These are phyloP conservation scores for Archips crataeganus DNA, from an alignment of 2,888 invertebrate genomes.

Conservation along the genomic window DNA sequence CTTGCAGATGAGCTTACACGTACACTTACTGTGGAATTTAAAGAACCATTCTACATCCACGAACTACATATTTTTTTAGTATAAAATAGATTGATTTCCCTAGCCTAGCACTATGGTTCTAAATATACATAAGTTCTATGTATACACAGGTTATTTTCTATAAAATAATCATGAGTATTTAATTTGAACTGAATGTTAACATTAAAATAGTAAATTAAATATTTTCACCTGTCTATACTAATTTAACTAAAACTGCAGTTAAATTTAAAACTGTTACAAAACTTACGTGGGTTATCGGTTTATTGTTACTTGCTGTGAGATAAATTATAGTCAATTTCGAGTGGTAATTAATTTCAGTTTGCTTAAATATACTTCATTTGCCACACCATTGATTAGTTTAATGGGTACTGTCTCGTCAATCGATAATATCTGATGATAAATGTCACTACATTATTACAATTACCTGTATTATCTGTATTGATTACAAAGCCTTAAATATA, in stretches of 20 bases:
- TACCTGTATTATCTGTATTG: constrained; percentile 28
- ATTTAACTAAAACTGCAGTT: neutral
- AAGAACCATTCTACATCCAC: constrained; percentile 36
- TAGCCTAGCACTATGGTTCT: constrained; percentile 64
- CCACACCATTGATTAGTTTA: constrained; percentile 1
- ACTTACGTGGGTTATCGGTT: neutral
- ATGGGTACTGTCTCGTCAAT: neutral
- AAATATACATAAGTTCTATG: constrained; percentile 58
- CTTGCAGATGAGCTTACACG: constrained; percentile 50
- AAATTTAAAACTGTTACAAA: neutral
- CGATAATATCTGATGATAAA: constrained; percentile 12
- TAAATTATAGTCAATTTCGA: neutral
- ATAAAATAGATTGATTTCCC: constrained; percentile 82
- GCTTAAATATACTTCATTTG: neutral
- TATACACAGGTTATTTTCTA: constrained; percentile 7
- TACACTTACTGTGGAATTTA: constrained; percentile 37
- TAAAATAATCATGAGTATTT: neutral
- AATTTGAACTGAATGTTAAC: constrained; percentile 4
- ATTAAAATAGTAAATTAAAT: neutral
- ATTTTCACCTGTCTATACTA: neutral
- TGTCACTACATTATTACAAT: constrained; percentile 14
- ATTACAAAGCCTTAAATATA: constrained; percentile 31
- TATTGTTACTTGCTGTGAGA: neutral
- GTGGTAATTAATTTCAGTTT: neutral
- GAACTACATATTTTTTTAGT: constrained; percentile 61